Conservation (phyloP, 2,888 invertebrate genomes). For the Arge pagana region DNA sequence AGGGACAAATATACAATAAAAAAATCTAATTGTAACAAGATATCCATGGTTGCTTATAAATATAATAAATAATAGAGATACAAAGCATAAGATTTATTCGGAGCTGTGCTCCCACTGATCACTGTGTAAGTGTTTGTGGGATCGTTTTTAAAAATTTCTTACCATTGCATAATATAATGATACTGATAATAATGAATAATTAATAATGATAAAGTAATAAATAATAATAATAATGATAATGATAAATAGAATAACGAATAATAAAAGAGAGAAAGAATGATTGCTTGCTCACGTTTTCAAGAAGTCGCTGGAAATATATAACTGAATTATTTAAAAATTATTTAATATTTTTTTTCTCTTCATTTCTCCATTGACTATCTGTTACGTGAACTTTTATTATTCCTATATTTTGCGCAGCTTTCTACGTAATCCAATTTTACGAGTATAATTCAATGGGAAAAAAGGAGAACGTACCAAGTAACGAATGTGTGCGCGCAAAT, state of each 20-base stretch:
- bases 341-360: not conserved
- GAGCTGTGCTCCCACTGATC: conserved; percentile 56
- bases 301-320: conserved; percentile 33
- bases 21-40: conserved; percentile 56
- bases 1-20: conserved; percentile 49
- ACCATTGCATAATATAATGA: conserved; percentile 53
- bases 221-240: conserved; percentile 27
- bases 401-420: not conserved
- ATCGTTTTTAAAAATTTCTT: conserved; percentile 57
- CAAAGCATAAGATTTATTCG: conserved; percentile 57
- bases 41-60: conserved; percentile 57
- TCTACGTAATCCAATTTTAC: not conserved
- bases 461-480: conserved; percentile 9
- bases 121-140: conserved; percentile 50
- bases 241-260: conserved; percentile 34
- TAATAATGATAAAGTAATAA: conserved; percentile 40
- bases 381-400: not conserved
- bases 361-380: not conserved
- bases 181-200: conserved; percentile 28
- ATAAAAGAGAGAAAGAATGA: conserved; percentile 31
- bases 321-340: conserved; percentile 12
- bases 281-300: conserved; percentile 48
- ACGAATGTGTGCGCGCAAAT: too few relatives aligned
- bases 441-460: conserved; percentile 12
- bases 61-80: conserved; percentile 55